Percentiles rank a stretch among this genome's conserved stretches.
Evolutionary conservation across 1,140 invertebrate genomes (phyloP).

Genomic region (Lasioglossum baleicum): DNA sequence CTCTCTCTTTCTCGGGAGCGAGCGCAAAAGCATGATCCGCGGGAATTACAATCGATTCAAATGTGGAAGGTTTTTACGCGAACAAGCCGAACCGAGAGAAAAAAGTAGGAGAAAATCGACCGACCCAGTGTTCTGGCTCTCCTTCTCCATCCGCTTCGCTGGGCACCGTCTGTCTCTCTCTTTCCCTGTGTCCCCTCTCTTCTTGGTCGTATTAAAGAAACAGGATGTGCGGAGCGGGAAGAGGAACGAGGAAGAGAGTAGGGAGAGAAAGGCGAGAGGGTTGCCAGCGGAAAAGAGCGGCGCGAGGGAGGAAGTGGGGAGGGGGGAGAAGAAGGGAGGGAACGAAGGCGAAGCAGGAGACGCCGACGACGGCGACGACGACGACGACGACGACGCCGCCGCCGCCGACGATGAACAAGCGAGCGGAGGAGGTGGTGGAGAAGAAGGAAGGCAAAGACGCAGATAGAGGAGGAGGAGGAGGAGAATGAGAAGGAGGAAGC

Average conservation of each 20-base stretch:
- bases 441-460: constrained; percentile 4
- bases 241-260: constrained; percentile 47
- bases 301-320: neutral
- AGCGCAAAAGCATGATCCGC: neutral
- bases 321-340: constrained; percentile 31
- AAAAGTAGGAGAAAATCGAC: constrained; percentile 56
- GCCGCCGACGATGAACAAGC: constrained; percentile 13
- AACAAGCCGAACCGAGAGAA: constrained; percentile 30
- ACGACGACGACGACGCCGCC: constrained; percentile 17
- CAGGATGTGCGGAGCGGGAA: constrained; percentile 50
- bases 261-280: constrained; percentile 52
- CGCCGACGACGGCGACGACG: neutral
- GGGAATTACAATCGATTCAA: constrained; percentile 24
- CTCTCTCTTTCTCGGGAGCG: neutral
- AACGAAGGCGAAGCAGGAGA: constrained; percentile 8
- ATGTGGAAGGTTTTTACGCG: constrained; percentile 38
- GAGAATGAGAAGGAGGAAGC: neutral
- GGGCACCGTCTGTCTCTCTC: constrained; percentile 14
- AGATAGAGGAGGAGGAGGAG: neutral
- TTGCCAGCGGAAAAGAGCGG: constrained; percentile 54
- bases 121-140: constrained; percentile 10
- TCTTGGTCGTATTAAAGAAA: constrained; percentile 49
- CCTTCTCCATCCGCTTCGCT: neutral
- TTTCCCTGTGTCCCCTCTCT: constrained; percentile 12
- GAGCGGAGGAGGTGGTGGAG: constrained; percentile 6